phyloP scores from a whole-genome alignment of 2,888 invertebrate species.

The Clunio marinus region DNA sequence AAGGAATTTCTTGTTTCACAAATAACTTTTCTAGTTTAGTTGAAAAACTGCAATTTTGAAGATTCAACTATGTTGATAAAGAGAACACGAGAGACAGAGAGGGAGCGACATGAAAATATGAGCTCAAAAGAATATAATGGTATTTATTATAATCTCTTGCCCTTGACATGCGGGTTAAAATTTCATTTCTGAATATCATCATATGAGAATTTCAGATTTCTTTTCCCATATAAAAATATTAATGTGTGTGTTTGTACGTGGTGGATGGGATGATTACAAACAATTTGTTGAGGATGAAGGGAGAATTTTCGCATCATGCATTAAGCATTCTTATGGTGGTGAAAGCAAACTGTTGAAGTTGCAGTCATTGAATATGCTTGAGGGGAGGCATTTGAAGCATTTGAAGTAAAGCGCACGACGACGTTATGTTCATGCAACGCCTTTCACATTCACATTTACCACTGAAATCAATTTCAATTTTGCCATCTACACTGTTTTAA shows the following conservation, averaged over 20 bases:
- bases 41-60: neutral
- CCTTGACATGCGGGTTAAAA: conserved; percentile 27
- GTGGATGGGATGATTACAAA: too few relatives aligned
- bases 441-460: neutral
- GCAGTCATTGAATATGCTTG: neutral
- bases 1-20: too few relatives aligned
- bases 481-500: conserved; percentile 20
- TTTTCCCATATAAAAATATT: too few relatives aligned
- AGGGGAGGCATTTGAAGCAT: neutral
- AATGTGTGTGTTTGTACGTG: neutral
- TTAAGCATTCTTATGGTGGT: too few relatives aligned
- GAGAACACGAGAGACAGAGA: neutral
- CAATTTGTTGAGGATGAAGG: too few relatives aligned
- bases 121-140: neutral
- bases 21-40: too few relatives aligned
- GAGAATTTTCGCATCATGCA: neutral
- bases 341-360: too few relatives aligned
- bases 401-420: too few relatives aligned
- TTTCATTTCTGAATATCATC: conserved; percentile 3
- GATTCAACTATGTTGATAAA: neutral
- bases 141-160: conserved; percentile 19
- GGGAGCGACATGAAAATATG: too few relatives aligned
- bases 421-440: too few relatives aligned
- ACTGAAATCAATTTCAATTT: conserved; percentile 3
- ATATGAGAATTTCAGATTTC: neutral